Percentiles rank a stretch among this genome's conserved stretches.
These are phyloP conservation scores for Actinemys pallida DNA, from an alignment of 2,113 vertebrate genomes.

Conservation along the genomic window DNA sequence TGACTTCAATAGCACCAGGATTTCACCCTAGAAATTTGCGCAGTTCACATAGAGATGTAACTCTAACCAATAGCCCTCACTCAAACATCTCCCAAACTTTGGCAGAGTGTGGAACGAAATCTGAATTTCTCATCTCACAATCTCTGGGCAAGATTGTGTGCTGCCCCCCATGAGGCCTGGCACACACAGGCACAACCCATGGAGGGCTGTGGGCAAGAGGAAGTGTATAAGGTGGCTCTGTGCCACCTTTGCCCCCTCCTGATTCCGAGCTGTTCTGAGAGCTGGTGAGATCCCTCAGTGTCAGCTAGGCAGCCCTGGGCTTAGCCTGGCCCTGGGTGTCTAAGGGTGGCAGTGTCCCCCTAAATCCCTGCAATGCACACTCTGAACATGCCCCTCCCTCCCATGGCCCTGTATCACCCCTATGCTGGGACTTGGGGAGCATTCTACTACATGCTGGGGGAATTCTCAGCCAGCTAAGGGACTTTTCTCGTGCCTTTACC, in stretches of 20 bases:
- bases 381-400: not conserved
- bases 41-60: not conserved
- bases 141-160: rapidly evolving
- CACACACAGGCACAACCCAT: rapidly evolving
- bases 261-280: not conserved
- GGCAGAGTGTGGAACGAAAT: rapidly evolving
- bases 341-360: not conserved
- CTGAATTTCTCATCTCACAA: not conserved
- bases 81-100: not conserved
- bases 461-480: not conserved
- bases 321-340: not conserved
- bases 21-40: not conserved
- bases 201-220: not conserved
- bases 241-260: not conserved
- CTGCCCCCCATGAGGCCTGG: not conserved
- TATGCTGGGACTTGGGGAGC: not conserved
- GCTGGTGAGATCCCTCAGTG: not conserved
- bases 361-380: not conserved
- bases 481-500: not conserved
- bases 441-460: not conserved
- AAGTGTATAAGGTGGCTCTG: not conserved
- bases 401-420: not conserved
- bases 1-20: not conserved
- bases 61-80: not conserved
- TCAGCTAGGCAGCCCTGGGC: not conserved